Base-by-base conservation (phyloP, 2,888 invertebrate genomes). In the Andrena dorsata region DNA sequence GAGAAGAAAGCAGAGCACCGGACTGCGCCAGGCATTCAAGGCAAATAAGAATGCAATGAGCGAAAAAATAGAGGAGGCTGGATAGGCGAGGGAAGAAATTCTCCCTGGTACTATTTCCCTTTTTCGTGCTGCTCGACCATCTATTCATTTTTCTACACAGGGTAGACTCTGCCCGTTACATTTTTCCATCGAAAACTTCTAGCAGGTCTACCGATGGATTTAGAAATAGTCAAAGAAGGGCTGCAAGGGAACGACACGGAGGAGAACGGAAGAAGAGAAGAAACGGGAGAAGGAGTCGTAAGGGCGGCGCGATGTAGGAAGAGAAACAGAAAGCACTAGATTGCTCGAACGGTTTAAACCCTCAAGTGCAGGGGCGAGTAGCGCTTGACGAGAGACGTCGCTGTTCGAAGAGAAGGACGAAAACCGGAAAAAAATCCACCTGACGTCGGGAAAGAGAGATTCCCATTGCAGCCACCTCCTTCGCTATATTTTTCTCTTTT, bases 301-400 rank as follows among this genome's bases (percentile, higher is more conserved):
- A 51, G 23, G 58, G 32, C 20, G 26, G 23, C 53, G 20, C 13
- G 68, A 81, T 61, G 81, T 66, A 66, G 81, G 76, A 70, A 69
- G 68, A 60, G 76, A 69, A 83, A 72, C 65, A 64, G 78, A 71
- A 78, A 69, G 71, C 71, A 64, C 53, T 77, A 61, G 78, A 76
- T 86, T 84, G 84, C 64, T 81, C 65, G 78, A 75, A 81, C 74
- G 68, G 65, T 77, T 76, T 80, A 80, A 88, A 82, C 78, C 77
- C 76, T 78, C 71, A 74, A 87, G 86, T 61, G 73, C 20, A 68
- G 70, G 75, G 47, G 74, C 80, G 80, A 80, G 85, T 72, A 53
- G 61, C 30, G 56, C 73, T 63, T 60, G 70, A 64, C 63, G 74
- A 63, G 71, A 64, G 74, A 80, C 72, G 81, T 73, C 73, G 78